Percentiles rank a stretch among this genome's conserved stretches.
phyloP scores from a whole-genome alignment of 2,113 vertebrate genomes.

The Coptodon rendalli region DNA sequence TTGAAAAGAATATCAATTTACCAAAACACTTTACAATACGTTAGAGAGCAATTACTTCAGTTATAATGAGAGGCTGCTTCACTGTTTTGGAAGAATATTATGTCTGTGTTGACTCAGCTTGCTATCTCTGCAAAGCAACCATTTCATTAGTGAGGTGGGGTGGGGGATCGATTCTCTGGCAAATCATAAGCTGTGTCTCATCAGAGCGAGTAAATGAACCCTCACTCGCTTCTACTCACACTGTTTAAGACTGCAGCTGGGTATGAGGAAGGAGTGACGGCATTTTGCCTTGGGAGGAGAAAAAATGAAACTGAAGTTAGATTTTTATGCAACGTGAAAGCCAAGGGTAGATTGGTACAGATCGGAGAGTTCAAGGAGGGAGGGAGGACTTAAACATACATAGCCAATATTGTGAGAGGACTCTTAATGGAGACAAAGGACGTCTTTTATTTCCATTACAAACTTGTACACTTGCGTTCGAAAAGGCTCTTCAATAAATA shows the following conservation, averaged over 20 bases:
- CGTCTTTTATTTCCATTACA: not conserved
- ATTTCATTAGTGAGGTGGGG: constrained; percentile 40
- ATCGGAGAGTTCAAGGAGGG: not conserved
- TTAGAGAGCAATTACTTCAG: constrained; percentile 16
- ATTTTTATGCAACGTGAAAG: not conserved
- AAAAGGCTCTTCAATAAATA: not conserved
- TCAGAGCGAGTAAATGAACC: constrained; percentile 45
- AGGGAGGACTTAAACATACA: not conserved
- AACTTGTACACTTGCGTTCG: not conserved
- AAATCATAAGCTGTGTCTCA: constrained; percentile 55
- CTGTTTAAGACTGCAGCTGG: constrained; percentile 3
- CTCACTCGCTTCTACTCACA: constrained; percentile 1
- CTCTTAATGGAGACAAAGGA: not conserved
- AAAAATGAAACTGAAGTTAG: not conserved
- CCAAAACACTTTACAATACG: constrained; percentile 1
- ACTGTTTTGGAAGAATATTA: constrained; percentile 12
- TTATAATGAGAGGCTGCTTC: constrained; percentile 16
- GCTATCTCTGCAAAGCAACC: constrained; percentile 39
- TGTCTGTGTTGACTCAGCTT: constrained; percentile 31
- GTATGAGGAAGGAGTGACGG: not conserved
- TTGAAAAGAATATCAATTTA: constrained; percentile 19
- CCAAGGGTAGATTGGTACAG: not conserved
- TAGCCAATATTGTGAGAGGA: not conserved
- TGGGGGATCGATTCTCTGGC: constrained; percentile 27
- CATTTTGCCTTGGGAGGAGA: not conserved